Evolutionary conservation across 2,888 invertebrate species (phyloP).

Genomic region (Iphiclides podalirius): DNA sequence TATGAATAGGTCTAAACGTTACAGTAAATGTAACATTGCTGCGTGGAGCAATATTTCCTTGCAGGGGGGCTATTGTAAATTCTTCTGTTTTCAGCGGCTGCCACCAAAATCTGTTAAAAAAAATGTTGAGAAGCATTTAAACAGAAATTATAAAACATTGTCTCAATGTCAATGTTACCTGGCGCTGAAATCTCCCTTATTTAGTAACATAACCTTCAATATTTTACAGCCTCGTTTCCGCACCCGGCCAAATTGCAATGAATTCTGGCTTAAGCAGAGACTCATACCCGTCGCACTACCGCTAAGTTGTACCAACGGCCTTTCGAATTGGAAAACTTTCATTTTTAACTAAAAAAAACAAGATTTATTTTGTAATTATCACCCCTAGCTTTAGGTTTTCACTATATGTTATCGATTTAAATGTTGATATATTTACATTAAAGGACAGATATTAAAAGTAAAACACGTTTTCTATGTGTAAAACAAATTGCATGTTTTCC

Average conservation of each 20-base stretch:
- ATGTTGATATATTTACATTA: too few species aligned
- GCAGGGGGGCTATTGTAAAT: conserved; percentile 81
- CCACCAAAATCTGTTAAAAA: conserved; percentile 62
- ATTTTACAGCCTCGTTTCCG: conserved; percentile 64
- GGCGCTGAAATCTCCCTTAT: conserved; percentile 68
- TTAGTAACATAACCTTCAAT: conserved; percentile 66
- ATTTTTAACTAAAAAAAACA: conserved; percentile 59
- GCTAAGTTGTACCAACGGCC: conserved; percentile 60
- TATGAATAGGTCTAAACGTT: conserved; percentile 77
- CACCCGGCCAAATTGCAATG: conserved; percentile 68
- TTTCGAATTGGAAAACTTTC: conserved; percentile 59
- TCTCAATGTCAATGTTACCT: too few species aligned
- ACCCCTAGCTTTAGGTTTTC: too few species aligned
- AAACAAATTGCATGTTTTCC: too few species aligned
- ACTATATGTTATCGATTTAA: too few species aligned
- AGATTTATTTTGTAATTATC: too few species aligned
- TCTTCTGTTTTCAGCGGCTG: conserved; percentile 66
- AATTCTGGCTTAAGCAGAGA: conserved; percentile 60
- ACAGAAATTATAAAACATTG: not conserved
- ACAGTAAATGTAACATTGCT: conserved; percentile 83
- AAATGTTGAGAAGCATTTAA: not conserved
- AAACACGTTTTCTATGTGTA: too few species aligned
- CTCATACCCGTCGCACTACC: conserved; percentile 70
- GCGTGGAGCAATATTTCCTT: conserved; percentile 83
- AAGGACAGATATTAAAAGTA: too few species aligned